Conservation (phyloP, 2,797 vertebrate genomes). For the Aplochiton taeniatus region DNA sequence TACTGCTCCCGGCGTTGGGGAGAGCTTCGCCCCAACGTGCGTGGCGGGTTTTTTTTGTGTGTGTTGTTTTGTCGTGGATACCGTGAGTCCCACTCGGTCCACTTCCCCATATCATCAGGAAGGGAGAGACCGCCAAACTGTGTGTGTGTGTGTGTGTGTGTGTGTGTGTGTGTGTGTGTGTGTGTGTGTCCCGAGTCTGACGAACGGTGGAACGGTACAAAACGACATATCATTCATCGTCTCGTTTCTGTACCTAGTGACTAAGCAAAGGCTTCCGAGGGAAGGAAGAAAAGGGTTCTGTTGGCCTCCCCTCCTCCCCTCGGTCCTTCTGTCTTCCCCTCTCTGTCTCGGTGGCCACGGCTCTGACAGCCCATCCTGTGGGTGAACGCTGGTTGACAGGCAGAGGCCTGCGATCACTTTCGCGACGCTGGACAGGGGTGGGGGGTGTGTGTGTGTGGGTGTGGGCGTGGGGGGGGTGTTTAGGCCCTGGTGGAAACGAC, state of each 20-base stretch:
- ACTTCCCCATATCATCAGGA: too few species aligned
- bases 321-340: conserved; percentile 3
- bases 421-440: conserved; percentile 26
- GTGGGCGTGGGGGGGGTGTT: too few species aligned
- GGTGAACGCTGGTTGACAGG: conserved; percentile 4
- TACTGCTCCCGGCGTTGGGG: too few species aligned
- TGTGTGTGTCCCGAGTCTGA: too few species aligned
- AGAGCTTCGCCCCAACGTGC: too few species aligned
- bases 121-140: not conserved
- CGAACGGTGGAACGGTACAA: too few species aligned
- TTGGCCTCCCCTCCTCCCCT: conserved; percentile 1
- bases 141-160: not conserved
- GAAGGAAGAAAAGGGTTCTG: conserved; percentile 28
- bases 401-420: conserved; percentile 22
- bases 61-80: too few species aligned
- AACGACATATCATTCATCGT: too few species aligned
- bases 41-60: too few species aligned
- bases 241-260: not conserved
- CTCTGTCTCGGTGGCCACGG: conserved; percentile 13
- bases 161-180: not conserved
- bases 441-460: too few species aligned
- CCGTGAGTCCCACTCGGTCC: too few species aligned
- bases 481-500: conserved; percentile 33
- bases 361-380: not conserved
- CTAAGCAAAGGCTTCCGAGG: not conserved